Evolutionary conservation across 2,888 invertebrate genomes (phyloP), one percentile per base, ranked within the genome.

Genomic region (Tortricodes alternella): DNA sequence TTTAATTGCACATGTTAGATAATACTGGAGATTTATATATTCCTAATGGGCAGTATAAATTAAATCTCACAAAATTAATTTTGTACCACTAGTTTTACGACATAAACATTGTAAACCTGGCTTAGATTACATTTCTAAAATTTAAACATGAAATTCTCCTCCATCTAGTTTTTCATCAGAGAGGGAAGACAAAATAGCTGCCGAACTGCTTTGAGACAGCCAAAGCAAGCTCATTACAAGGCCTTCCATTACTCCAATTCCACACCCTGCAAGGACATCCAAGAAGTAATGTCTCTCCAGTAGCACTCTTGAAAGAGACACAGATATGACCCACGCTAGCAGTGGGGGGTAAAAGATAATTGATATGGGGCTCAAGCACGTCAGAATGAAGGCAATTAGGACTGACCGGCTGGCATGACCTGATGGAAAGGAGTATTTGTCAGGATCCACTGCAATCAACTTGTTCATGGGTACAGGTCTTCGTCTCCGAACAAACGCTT

Each of bases 401-500:
- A 95, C 92, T 0, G 97, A 94, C 65, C 99, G 89, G 19, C 98
- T 97, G 0, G 97, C 94, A 80, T 99, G 99, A 0, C 98, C 98
- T 0, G 98, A 99, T 8, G 99, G 99, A 79, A 99, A 99, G 43
- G 93, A 93, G 79, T 94, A 99, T 70, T 97, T 95, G 81, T 98
- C 98, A 0, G 97, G 95, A 0, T 97, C 96, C 15, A 96, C 86
- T 27, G 92, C 92, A 59, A 95, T 83, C 63, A 94, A 92, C 75
- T 96, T 95, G 64, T 93, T 93, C 72, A 94, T 93, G 16, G 92
- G 91, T 0, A 89, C 73, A 0, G 98, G 98, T 23, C 98, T 91
- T 65, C 95, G 92, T 71, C 98, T 91, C 60, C 97, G 92, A 4
- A 94, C 93, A 50, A 93, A 79, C 0, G 97, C 95, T 85, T 98